A percentile compares a stretch with the other conserved stretches of the same genome.
phyloP scores from a whole-genome alignment of 2,888 invertebrate genomes.

The Bibio marci region DNA sequence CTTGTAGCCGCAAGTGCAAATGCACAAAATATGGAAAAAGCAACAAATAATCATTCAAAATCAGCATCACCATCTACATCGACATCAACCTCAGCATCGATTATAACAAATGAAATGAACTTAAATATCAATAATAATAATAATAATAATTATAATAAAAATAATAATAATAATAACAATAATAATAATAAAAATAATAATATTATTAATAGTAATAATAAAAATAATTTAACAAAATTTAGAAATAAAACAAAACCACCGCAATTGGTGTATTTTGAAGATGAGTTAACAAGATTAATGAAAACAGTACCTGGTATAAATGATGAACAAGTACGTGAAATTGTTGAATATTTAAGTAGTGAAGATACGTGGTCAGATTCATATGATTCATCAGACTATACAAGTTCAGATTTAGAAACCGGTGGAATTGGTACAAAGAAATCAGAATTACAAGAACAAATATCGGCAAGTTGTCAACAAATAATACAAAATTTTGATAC shows the following conservation, averaged over 20 bases:
- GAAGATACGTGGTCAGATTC: constrained; percentile 91
- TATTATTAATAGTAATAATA: constrained; percentile 6
- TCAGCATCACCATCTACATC: constrained; percentile 17
- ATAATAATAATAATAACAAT: no score
- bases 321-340: constrained; percentile 79
- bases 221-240: constrained; percentile 33
- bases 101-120: constrained; percentile 3
- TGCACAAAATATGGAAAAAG: constrained; percentile 23
- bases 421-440: constrained; percentile 34
- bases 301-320: constrained; percentile 84
- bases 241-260: constrained; percentile 58
- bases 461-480: constrained; percentile 74
- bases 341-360: constrained; percentile 80
- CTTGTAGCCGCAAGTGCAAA: constrained; percentile 53
- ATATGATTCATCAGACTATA: constrained; percentile 83
- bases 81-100: constrained; percentile 7
- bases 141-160: no score
- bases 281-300: constrained; percentile 76
- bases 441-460: constrained; percentile 62
- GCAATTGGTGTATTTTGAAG: constrained; percentile 76
- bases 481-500: constrained; percentile 71
- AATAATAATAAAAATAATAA: constrained; percentile 34
- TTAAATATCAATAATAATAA: no score
- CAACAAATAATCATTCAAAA: constrained; percentile 17
- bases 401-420: constrained; percentile 64